phyloP scores from a whole-genome alignment of 53 echinoderm and acorn worm genomes.

The Luidia sarsii region DNA sequence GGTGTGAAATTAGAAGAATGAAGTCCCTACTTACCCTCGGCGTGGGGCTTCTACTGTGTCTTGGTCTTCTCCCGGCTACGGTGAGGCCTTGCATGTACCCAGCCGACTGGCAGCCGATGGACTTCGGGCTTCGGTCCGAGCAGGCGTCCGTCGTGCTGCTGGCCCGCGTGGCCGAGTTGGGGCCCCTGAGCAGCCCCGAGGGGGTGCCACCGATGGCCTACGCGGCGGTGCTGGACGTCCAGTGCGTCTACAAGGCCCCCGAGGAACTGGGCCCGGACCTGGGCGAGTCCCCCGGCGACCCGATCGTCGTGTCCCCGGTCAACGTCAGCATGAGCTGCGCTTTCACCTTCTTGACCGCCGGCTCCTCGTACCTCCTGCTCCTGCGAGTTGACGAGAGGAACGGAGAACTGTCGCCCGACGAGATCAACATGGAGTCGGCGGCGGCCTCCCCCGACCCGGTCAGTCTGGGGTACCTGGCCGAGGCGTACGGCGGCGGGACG shows the following conservation, averaged over 20 bases:
- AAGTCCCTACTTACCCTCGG: too few species aligned
- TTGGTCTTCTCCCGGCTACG: neutral
- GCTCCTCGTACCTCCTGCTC: neutral
- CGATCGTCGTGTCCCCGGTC: neutral
- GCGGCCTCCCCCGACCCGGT: neutral
- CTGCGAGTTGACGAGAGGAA: neutral
- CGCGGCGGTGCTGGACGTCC: neutral
- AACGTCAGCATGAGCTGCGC: slow-evolving; percentile 12
- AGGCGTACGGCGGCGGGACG: neutral
- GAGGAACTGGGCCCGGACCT: too few species aligned
- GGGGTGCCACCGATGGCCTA: neutral
- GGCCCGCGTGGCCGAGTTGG: neutral
- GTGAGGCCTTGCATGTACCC: neutral
- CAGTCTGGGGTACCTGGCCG: neutral
- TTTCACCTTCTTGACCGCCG: neutral
- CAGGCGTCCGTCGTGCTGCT: neutral
- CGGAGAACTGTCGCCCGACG: neutral
- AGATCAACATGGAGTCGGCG: neutral
- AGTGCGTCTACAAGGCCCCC: slow-evolving; percentile 5
- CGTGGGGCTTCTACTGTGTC: too few species aligned
- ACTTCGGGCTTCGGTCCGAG: neutral
- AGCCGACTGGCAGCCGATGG: neutral
- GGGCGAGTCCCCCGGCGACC: too few species aligned
- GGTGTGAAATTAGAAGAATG: too few species aligned
- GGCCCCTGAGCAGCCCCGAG: neutral